Conservation (phyloP, 2,113 vertebrate genomes). For the Theropithecus gelada region DNA sequence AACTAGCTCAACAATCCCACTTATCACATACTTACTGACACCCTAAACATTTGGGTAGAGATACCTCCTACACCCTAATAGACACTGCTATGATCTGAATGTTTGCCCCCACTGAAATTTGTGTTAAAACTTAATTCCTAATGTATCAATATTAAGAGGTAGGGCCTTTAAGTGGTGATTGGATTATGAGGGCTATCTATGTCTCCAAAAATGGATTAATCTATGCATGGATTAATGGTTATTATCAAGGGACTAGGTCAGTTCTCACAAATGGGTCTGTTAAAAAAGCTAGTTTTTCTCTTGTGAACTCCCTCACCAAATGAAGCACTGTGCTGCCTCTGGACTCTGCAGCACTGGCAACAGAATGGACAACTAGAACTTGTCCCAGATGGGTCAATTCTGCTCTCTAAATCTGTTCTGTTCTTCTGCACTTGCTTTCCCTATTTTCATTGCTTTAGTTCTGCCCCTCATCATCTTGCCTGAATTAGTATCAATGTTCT, state of each 20-base stretch:
- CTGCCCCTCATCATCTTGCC: background rate
- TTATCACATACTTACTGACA: background rate
- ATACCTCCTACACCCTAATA: background rate
- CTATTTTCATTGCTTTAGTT: background rate
- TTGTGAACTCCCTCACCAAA: background rate
- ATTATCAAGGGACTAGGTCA: background rate
- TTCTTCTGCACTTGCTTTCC: background rate
- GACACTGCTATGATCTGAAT: background rate
- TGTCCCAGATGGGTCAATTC: background rate
- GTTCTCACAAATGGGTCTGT: background rate
- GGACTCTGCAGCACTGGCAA: background rate
- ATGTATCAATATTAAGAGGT: background rate
- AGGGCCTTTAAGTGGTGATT: background rate
- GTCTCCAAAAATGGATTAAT: background rate
- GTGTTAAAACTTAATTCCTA: background rate
- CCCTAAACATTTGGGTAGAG: background rate
- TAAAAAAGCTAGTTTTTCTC: background rate
- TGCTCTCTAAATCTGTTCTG: background rate
- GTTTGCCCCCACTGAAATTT: background rate
- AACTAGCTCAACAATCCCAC: background rate
- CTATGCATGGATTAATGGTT: background rate
- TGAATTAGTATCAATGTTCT: background rate
- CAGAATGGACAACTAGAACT: background rate
- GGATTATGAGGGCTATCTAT: background rate
- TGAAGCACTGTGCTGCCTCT: background rate